Conservation (phyloP, 1,140 invertebrate species). For the Druon quercuslanigerum region DNA sequence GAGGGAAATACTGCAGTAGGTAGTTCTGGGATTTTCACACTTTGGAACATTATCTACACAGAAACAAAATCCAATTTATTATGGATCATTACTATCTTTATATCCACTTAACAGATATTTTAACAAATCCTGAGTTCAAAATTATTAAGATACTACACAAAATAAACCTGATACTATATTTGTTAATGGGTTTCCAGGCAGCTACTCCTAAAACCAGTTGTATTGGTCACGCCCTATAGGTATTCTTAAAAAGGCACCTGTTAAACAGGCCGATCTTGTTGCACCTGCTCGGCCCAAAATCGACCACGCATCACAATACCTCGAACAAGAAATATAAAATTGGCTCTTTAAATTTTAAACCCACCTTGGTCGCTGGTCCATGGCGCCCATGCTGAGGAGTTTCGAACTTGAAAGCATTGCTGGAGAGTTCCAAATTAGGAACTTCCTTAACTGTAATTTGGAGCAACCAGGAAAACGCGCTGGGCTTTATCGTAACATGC, state of each 20-base stretch:
- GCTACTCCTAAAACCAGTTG: background rate
- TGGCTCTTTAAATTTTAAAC: constrained; percentile 14
- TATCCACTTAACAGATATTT: too few species aligned
- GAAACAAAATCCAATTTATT: constrained; percentile 43
- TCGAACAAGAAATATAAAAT: background rate
- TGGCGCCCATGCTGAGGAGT: constrained; percentile 74
- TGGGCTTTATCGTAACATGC: constrained; percentile 77
- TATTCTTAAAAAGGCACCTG: background rate
- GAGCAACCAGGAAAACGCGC: constrained; percentile 80
- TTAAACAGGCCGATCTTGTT: background rate
- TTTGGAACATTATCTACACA: constrained; percentile 81
- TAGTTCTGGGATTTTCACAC: constrained; percentile 78
- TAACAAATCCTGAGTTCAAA: background rate
- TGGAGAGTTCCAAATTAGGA: constrained; percentile 74
- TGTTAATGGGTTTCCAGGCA: background rate
- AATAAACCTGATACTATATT: background rate
- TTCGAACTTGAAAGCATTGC: constrained; percentile 80
- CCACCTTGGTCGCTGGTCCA: constrained; percentile 78
- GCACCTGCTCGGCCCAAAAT: constrained; percentile 24
- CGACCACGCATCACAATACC: background rate
- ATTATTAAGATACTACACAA: background rate
- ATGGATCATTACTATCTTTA: too few species aligned
- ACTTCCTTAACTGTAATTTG: constrained; percentile 78
- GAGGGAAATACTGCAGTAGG: constrained; percentile 80
- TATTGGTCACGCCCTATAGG: background rate